phyloP scores from a whole-genome alignment of 2,888 invertebrate species.

The Andrena dorsata region DNA sequence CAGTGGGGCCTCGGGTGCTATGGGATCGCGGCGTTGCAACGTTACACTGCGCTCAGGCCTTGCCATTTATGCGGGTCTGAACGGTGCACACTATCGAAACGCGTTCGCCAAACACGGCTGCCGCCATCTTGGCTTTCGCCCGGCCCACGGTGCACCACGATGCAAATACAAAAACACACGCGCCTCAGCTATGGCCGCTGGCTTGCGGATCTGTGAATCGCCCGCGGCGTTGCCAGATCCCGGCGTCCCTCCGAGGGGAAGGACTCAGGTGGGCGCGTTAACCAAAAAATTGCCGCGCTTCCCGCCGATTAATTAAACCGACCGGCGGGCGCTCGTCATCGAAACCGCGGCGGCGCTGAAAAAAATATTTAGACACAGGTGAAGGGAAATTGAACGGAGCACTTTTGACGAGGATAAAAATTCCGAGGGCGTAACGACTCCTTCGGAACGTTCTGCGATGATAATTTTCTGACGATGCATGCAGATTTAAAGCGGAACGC shows the following conservation, averaged over 20 bases:
- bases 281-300: slow-evolving; percentile 56
- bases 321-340: not conserved
- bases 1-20: slow-evolving; percentile 36
- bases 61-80: slow-evolving; percentile 74
- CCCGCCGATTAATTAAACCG: slow-evolving; percentile 23
- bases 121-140: slow-evolving; percentile 81
- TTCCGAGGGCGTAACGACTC: slow-evolving; percentile 35
- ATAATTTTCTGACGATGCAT: slow-evolving; percentile 35
- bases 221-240: slow-evolving; percentile 72
- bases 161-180: slow-evolving; percentile 80
- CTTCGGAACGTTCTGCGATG: slow-evolving; percentile 11
- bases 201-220: slow-evolving; percentile 41
- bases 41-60: slow-evolving; percentile 78
- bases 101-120: slow-evolving; percentile 77
- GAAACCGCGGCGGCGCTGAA: too few species aligned
- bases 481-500: slow-evolving; percentile 31
- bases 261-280: slow-evolving; percentile 46
- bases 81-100: slow-evolving; percentile 68
- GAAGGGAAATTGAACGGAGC: not conserved
- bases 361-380: not conserved
- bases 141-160: slow-evolving; percentile 78
- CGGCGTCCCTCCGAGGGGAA: slow-evolving; percentile 32
- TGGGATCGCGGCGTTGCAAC: slow-evolving; percentile 48
- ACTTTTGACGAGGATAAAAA: slow-evolving; percentile 24
- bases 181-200: slow-evolving; percentile 74